phyloP scores from a whole-genome alignment of 1,140 invertebrate genomes.

The Telenomus remus region DNA sequence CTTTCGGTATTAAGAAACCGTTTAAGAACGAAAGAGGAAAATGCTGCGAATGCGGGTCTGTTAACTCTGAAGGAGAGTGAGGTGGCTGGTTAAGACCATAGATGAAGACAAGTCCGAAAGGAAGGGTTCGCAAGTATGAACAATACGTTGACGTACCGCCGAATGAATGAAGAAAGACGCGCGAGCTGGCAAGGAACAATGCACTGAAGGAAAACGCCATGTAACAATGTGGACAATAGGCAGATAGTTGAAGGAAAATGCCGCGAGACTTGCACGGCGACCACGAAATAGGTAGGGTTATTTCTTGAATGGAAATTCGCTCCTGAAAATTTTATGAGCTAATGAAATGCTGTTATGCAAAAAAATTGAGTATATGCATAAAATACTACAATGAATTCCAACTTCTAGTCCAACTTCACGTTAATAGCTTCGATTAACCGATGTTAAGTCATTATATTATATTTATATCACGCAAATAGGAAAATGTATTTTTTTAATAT shows the following conservation, averaged over 20 bases:
- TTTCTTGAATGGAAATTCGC: neutral
- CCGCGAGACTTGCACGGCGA: constrained; percentile 12
- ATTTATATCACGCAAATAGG: no score
- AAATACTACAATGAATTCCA: no score
- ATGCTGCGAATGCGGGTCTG: constrained; percentile 35
- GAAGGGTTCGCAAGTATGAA: constrained; percentile 26
- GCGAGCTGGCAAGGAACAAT: constrained; percentile 66
- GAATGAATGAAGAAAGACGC: constrained; percentile 47
- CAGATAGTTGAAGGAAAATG: constrained; percentile 53
- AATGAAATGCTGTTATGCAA: no score
- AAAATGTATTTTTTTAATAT: no score
- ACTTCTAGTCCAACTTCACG: no score
- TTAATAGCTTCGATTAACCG: no score
- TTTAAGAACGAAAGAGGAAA: constrained; percentile 41
- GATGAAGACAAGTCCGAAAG: constrained; percentile 41
- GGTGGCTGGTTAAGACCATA: constrained; percentile 28
- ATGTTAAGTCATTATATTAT: no score
- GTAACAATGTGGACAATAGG: constrained; percentile 72
- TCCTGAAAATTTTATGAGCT: no score
- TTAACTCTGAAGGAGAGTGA: constrained; percentile 31
- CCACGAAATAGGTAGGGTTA: neutral
- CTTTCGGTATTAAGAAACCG: constrained; percentile 47
- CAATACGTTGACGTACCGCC: constrained; percentile 52
- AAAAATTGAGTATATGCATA: no score
- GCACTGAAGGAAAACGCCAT: constrained; percentile 60